These are phyloP conservation scores for fruit fly (Drosophila melanogaster) DNA, from an alignment of 1,140 invertebrate genomes.

Conservation along the genomic window Release_6_plus_ISO1_MT NT_037436.4:14573001-14573500, in stretches of 20 bases:
- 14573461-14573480: slow-evolving; percentile 34
- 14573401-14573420: slow-evolving; percentile 62
- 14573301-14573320: slow-evolving; percentile 15
- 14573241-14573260: slow-evolving; percentile 22
- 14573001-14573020: no score
- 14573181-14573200: slow-evolving; percentile 74
- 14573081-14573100: not conserved
- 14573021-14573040: no score
- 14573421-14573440: slow-evolving; percentile 82
- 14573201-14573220: slow-evolving; percentile 61
- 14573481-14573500: slow-evolving; percentile 69
- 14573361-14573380: slow-evolving; percentile 77
- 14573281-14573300: slow-evolving; percentile 71
- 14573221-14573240: slow-evolving; percentile 77
- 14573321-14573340: slow-evolving; percentile 60
- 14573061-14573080: not conserved
- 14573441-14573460: slow-evolving; percentile 47
- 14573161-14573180: slow-evolving; percentile 22
- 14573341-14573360: slow-evolving; percentile 42
- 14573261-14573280: slow-evolving; percentile 77
- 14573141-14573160: slow-evolving; percentile 65
- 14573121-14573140: slow-evolving; percentile 10
- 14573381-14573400: slow-evolving; percentile 63
- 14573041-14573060: no score
- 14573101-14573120: slow-evolving; percentile 4